Evolutionary conservation across 2,888 invertebrate species (phyloP).

Genomic region (Girardia tigrina): DNA sequence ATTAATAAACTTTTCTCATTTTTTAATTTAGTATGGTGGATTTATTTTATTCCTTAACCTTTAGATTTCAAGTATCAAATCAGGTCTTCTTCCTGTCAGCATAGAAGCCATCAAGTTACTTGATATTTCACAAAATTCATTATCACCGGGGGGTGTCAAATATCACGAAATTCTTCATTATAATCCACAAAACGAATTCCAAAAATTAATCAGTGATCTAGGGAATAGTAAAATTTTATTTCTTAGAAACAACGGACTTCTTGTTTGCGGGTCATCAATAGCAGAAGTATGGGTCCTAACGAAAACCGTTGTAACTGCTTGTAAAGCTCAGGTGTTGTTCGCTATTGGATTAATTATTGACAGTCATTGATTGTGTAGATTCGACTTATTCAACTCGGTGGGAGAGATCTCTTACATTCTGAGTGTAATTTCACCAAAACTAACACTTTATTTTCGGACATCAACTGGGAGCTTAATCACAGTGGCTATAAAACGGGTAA

Average conservation of each 20-base stretch:
- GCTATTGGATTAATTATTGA: not conserved
- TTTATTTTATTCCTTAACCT: too few relatives aligned
- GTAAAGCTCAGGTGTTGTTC: constrained; percentile 29
- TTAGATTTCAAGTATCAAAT: constrained; percentile 34
- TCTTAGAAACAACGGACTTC: constrained; percentile 70
- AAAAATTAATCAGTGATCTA: constrained; percentile 68
- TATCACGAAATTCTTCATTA: constrained; percentile 63
- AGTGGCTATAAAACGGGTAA: not conserved
- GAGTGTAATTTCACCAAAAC: constrained; percentile 5
- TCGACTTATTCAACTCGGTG: constrained; percentile 3
- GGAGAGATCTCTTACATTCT: not conserved
- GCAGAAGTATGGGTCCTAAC: constrained; percentile 70
- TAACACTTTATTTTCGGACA: not conserved
- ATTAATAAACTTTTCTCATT: too few relatives aligned
- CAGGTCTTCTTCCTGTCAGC: constrained; percentile 35
- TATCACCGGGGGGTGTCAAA: constrained; percentile 53
- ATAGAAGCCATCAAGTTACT: constrained; percentile 33
- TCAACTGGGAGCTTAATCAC: not conserved
- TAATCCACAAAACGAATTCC: constrained; percentile 66
- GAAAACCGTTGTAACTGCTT: constrained; percentile 28
- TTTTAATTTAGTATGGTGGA: too few relatives aligned
- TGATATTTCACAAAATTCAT: not conserved
- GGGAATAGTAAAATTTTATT: constrained; percentile 58
- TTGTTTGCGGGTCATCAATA: constrained; percentile 82
- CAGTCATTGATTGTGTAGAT: not conserved